Conservation (phyloP, 2,113 vertebrate species). For the Circaetus cinerascens region DNA sequence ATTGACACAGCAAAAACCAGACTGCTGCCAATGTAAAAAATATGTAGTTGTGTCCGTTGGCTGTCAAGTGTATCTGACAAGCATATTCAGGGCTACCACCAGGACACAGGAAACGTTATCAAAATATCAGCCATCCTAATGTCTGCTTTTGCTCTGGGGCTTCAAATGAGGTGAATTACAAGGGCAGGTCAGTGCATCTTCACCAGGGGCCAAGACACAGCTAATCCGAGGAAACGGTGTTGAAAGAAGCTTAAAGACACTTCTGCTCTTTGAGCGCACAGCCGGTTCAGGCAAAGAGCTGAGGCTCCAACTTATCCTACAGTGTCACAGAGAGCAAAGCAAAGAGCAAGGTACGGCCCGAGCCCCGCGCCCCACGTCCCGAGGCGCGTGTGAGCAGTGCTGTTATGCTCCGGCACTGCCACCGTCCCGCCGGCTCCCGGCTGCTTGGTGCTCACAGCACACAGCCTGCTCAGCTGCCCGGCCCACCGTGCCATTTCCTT, state of each 20-base stretch:
- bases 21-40: not conserved
- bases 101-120: not conserved
- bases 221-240: not conserved
- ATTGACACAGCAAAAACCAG: slow-evolving; percentile 4
- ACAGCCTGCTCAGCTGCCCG: not conserved
- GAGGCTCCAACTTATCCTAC: not conserved
- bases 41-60: not conserved
- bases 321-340: accelerated
- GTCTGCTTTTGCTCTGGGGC: not conserved
- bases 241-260: not conserved
- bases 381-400: accelerated
- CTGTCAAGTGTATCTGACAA: not conserved
- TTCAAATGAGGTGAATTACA: not conserved
- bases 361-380: not conserved
- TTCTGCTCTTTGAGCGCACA: not conserved
- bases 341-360: accelerated
- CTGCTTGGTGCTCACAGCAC: not conserved
- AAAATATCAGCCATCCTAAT: not conserved
- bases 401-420: accelerated
- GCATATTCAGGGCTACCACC: not conserved
- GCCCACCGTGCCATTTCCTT: not conserved
- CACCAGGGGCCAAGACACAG: not conserved
- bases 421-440: accelerated
- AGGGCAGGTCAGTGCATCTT: not conserved
- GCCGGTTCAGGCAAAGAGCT: not conserved